These are phyloP conservation scores for Elymnias hypermnestra DNA, from an alignment of 1,140 invertebrate genomes.

Conservation along the genomic window DNA sequence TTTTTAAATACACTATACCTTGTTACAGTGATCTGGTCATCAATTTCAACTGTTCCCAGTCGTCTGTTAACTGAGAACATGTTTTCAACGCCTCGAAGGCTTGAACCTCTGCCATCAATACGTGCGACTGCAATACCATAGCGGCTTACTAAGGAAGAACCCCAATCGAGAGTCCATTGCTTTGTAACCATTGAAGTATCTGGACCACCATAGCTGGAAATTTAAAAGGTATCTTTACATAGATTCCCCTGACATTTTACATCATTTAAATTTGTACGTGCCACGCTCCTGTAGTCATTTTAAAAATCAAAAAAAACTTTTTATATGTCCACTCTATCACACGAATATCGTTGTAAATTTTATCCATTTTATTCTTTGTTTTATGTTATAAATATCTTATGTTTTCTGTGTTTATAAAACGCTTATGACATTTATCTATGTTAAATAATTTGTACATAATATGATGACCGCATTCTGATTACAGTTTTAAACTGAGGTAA, in stretches of 20 bases:
- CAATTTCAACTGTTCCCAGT: slow-evolving; percentile 91
- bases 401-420: too few relatives aligned
- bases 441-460: too few relatives aligned
- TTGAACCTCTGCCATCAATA: slow-evolving; percentile 94
- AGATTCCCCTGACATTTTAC: not conserved
- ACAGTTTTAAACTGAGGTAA: too few relatives aligned
- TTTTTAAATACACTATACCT: too few relatives aligned
- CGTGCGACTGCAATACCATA: slow-evolving; percentile 89
- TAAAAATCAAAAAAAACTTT: too few relatives aligned
- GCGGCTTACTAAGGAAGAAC: slow-evolving; percentile 85
- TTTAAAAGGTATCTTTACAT: too few relatives aligned
- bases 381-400: too few relatives aligned
- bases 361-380: too few relatives aligned
- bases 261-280: not conserved
- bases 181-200: slow-evolving; percentile 86
- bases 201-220: slow-evolving; percentile 86
- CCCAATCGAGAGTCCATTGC: slow-evolving; percentile 69
- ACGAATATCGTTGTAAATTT: too few relatives aligned
- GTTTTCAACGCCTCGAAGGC: slow-evolving; percentile 87
- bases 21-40: slow-evolving; percentile 84
- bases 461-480: too few relatives aligned
- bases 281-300: not conserved
- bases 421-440: too few relatives aligned
- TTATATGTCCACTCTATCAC: too few relatives aligned
- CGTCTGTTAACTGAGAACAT: slow-evolving; percentile 88